Percentiles rank a stretch among this genome's conserved stretches.
phyloP scores from a whole-genome alignment of 2,797 vertebrate species.

The Sylvia borin region DNA sequence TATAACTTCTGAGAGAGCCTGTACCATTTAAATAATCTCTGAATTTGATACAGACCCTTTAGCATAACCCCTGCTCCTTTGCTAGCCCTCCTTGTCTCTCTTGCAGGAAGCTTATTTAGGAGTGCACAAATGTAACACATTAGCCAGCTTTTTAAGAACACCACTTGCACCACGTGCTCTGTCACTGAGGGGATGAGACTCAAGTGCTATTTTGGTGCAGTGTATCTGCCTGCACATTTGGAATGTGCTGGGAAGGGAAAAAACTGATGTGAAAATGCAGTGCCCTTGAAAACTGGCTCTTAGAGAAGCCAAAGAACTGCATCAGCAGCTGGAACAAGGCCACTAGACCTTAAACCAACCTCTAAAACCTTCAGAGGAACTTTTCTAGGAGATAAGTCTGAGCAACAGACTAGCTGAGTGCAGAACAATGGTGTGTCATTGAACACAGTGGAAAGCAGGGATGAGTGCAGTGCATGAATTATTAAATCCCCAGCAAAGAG shows the following conservation, averaged over 20 bases:
- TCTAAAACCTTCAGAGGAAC: slow-evolving; percentile 41
- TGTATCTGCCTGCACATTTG: background rate
- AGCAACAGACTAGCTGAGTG: slow-evolving; percentile 18
- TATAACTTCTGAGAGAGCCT: background rate
- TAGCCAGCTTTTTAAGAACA: slow-evolving; percentile 9
- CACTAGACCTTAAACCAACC: slow-evolving; percentile 47
- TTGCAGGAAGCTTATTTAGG: background rate
- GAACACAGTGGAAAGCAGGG: background rate
- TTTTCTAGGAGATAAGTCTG: slow-evolving; percentile 35
- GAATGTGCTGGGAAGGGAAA: slow-evolving; percentile 7
- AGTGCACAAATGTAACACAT: background rate
- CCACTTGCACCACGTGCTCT: background rate
- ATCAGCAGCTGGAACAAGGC: slow-evolving; percentile 64
- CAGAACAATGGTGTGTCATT: background rate
- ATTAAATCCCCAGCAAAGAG: slow-evolving; percentile 22
- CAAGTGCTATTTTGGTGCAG: background rate
- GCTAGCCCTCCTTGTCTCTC: background rate
- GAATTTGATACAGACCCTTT: background rate
- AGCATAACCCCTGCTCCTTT: background rate
- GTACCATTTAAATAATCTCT: background rate
- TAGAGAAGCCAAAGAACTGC: slow-evolving; percentile 11
- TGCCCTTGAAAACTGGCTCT: slow-evolving; percentile 17
- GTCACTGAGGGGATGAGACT: background rate
- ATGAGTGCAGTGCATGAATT: slow-evolving; percentile 1
- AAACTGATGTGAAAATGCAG: slow-evolving; percentile 26